Conservation (phyloP, 1,140 invertebrate species). For the Triops longicaudatus region DNA sequence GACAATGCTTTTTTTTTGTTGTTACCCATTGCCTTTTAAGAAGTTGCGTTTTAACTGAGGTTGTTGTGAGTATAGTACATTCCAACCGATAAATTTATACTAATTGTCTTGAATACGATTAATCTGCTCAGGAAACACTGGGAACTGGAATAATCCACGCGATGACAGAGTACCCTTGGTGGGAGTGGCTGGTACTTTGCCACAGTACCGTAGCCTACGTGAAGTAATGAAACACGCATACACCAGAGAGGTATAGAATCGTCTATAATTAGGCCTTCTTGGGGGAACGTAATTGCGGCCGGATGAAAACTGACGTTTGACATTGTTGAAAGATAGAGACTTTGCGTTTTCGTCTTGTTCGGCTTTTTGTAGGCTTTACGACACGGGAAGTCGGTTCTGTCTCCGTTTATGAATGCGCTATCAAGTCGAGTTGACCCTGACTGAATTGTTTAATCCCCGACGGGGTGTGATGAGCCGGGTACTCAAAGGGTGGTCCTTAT, state of each 20-base stretch:
- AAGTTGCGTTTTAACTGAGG: no score
- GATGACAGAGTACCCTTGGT: no score
- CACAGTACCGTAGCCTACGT: neutral
- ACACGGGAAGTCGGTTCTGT: neutral
- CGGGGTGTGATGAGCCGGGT: neutral
- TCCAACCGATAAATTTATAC: no score
- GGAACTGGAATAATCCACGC: no score
- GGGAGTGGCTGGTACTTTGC: neutral
- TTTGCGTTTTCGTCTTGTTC: neutral
- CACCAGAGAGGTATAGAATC: neutral
- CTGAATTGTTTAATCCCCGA: neutral
- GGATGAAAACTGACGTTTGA: neutral
- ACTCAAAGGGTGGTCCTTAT: neutral
- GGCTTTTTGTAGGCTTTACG: neutral
- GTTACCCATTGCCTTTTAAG: no score
- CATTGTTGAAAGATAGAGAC: neutral
- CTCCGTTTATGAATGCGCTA: neutral
- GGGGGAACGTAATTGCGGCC: neutral
- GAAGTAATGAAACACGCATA: neutral
- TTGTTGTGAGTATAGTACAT: no score
- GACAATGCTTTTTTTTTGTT: no score
- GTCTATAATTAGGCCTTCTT: neutral
- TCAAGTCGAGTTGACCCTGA: neutral
- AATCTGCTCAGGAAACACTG: no score
- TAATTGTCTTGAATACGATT: no score